These are phyloP conservation scores for Sminthopsis crassicaudata DNA, from an alignment of 2,113 vertebrate species.

Conservation along the genomic window DNA sequence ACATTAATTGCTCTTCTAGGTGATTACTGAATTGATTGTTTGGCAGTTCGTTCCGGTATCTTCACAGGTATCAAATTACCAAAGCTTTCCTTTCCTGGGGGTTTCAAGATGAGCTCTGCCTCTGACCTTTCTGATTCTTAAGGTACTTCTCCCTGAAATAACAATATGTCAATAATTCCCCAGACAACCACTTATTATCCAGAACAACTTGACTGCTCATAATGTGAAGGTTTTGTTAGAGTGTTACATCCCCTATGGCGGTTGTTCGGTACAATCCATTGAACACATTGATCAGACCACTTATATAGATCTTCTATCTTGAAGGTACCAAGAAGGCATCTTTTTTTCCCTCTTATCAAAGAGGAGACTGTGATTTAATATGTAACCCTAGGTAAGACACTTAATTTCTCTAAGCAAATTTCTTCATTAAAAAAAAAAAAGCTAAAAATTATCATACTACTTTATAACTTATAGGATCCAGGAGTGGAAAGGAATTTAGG, in stretches of 20 bases:
- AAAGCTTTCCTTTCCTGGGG: not conserved
- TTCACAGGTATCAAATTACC: not conserved
- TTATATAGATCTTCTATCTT: not conserved
- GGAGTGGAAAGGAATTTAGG: too few relatives aligned
- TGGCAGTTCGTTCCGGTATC: not conserved
- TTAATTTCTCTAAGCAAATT: not conserved
- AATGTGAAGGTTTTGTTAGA: not conserved
- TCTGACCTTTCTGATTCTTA: not conserved
- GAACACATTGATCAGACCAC: not conserved
- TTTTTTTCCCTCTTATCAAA: not conserved
- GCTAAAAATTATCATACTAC: not conserved
- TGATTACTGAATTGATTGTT: not conserved
- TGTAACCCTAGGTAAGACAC: not conserved
- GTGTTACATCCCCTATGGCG: not conserved
- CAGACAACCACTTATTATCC: constrained; percentile 2
- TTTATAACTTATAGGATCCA: not conserved
- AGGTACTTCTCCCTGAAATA: not conserved
- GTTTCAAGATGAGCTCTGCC: not conserved
- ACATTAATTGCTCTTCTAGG: not conserved
- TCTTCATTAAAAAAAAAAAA: not conserved
- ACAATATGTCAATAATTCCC: not conserved
- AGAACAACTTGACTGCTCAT: not conserved
- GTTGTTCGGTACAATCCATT: not conserved
- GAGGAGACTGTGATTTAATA: not conserved
- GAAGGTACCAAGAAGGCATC: not conserved